A percentile compares a stretch with the other conserved stretches of the same genome.
Evolutionary conservation across 2,888 invertebrate genomes (phyloP).

Genomic region (Idaea dimidiata): DNA sequence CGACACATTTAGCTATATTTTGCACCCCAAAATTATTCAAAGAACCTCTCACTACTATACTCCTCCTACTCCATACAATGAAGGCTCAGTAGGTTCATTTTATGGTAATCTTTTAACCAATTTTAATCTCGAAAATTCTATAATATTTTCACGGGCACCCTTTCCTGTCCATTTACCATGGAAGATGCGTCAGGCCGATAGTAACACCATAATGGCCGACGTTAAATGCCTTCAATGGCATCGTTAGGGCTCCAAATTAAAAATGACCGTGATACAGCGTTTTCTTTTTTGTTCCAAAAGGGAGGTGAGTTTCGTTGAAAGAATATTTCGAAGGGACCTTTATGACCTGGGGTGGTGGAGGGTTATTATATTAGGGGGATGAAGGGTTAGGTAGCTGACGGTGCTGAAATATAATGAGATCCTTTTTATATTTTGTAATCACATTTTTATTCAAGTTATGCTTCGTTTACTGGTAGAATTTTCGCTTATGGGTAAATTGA

Average conservation of each 20-base stretch:
- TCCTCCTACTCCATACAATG: not conserved
- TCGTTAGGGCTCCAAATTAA: slow-evolving; percentile 77
- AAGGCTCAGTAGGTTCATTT: not conserved
- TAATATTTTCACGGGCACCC: slow-evolving; percentile 19
- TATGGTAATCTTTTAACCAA: not conserved
- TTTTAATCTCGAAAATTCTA: not conserved
- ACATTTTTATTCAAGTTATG: slow-evolving; percentile 44
- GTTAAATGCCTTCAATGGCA: slow-evolving; percentile 72
- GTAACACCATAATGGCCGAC: slow-evolving; percentile 63
- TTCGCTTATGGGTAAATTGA: not conserved
- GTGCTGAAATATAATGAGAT: slow-evolving; percentile 68
- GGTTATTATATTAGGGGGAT: slow-evolving; percentile 66
- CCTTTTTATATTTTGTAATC: slow-evolving; percentile 64
- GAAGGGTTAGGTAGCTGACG: slow-evolving; percentile 58
- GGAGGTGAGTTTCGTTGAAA: slow-evolving; percentile 67
- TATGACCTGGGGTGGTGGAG: slow-evolving; percentile 62
- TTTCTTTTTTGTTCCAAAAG: slow-evolving; percentile 74
- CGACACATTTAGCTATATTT: too few relatives aligned
- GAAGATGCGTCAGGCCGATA: slow-evolving; percentile 68
- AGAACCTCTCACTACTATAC: not conserved
- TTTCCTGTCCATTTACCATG: slow-evolving; percentile 62
- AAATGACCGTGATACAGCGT: slow-evolving; percentile 75
- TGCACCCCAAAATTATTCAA: not conserved
- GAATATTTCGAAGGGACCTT: slow-evolving; percentile 73
- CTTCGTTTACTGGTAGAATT: slow-evolving; percentile 3